Conservation (phyloP, 2,113 vertebrate species). For the Xiphorhynchus elegans region DNA sequence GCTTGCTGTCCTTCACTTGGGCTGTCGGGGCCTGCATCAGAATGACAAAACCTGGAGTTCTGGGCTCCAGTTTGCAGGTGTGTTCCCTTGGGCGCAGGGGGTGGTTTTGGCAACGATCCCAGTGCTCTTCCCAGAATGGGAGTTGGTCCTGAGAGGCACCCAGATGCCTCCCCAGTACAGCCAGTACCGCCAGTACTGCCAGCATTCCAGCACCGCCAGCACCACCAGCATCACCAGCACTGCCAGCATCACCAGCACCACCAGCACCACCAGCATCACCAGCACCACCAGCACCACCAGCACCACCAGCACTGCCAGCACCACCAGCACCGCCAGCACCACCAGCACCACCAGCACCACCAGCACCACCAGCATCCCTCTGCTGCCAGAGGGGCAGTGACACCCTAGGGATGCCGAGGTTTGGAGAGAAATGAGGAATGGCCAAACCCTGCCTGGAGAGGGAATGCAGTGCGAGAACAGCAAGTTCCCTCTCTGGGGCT, state of each 20-base stretch:
- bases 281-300: not conserved
- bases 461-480: rapidly evolving
- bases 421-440: not conserved
- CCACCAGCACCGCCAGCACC: not conserved
- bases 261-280: not conserved
- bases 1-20: not conserved
- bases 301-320: not conserved
- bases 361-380: not conserved
- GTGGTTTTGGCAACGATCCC: not conserved
- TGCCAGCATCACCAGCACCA: too few relatives aligned
- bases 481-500: rapidly evolving
- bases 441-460: not conserved
- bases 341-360: not conserved
- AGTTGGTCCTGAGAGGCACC: not conserved
- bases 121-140: rapidly evolving
- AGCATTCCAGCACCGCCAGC: not conserved
- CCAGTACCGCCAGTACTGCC: not conserved
- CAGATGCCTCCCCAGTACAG: not conserved
- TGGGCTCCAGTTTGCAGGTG: rapidly evolving
- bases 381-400: rapidly evolving
- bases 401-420: not conserved
- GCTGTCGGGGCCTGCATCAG: not conserved
- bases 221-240: not conserved
- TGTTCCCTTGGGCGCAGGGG: too few relatives aligned
- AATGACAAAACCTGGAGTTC: not conserved